Conservation (phyloP, 2,797 vertebrate genomes). For the Phalloptychus januarius region DNA sequence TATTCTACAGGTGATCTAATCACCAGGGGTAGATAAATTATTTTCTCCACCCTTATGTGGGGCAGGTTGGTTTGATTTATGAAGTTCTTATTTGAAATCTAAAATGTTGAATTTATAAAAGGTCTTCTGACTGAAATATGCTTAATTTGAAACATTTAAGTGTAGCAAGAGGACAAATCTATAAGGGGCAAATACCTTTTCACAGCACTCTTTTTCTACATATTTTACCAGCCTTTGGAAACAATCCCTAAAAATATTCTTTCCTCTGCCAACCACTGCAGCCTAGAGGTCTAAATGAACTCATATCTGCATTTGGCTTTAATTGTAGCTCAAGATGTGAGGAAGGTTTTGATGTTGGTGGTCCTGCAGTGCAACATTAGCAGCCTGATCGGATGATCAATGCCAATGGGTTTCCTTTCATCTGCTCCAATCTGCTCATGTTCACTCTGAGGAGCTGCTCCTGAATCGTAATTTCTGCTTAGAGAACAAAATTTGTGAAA, state of each 20-base stretch:
- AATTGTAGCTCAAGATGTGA: constrained; percentile 10
- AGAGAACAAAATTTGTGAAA: constrained; percentile 56
- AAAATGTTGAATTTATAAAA: neutral
- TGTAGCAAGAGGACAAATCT: neutral
- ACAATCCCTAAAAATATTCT: neutral
- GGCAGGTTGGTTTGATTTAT: neutral
- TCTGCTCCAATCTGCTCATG: constrained; percentile 33
- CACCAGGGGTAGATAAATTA: neutral
- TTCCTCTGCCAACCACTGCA: constrained; percentile 90
- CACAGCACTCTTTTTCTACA: neutral
- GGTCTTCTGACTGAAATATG: neutral
- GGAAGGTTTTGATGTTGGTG: constrained; percentile 21
- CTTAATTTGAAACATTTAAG: neutral
- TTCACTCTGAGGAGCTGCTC: constrained; percentile 31
- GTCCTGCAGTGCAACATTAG: constrained; percentile 37
- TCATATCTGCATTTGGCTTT: constrained; percentile 11
- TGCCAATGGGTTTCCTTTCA: constrained; percentile 46
- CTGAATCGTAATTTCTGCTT: constrained; percentile 60
- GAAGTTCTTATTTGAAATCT: neutral
- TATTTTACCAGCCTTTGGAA: neutral
- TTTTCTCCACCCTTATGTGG: neutral
- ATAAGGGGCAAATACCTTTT: neutral
- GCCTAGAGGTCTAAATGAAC: constrained; percentile 85
- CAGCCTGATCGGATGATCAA: constrained; percentile 41
- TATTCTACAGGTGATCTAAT: neutral